Evolutionary conservation across 2,888 invertebrate species (phyloP), one percentile per base, ranked within the genome.

Genomic region (Thera obeliscata): DNA sequence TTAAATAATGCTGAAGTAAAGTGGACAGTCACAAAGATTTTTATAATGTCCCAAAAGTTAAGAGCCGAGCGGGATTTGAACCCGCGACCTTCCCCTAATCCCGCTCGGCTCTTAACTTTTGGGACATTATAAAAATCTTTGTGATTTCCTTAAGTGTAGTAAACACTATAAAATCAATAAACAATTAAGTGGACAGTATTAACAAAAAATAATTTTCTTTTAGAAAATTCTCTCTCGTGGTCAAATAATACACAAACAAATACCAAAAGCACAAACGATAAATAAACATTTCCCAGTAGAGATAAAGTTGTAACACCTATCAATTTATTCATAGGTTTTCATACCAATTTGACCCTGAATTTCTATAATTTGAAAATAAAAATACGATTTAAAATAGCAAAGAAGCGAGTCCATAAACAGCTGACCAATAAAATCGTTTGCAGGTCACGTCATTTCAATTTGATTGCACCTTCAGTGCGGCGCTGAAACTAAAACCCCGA

Each of bases 231-330:
- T 33, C 52, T 6, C 6, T 52, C 33, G 52, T 6, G 55, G 3
- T 11, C 11, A 55, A 36, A 7, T 8, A 55, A 22, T 22, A 22
- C 22, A 22, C 22, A 22, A 22, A 22, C 22, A 22, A 22, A 22
- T 22, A 22, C 22, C 22, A 22, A 22, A 22, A 1, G 22, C 22
- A 55, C 59, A 48, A 55, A 33, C 36, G 35, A 3, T 56, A 46
- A 58, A 65, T 49, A 58, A 57, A 48, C 48, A 55, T 61, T 66
- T 62, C 55, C 49, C 54, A 41, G 41, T 43, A 43, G 62, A 52
- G 50, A 41, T 59, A 11, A 36, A 43, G 35, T 33, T 11, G 48
- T 38, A 54, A n/a, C 41, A 55, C 41, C 38, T 49, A 57, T 62
- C 49, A 54, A 55, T 59, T 62, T 62, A 67, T 62, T 56, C 55